Percentiles rank a stretch among this genome's conserved stretches.
Evolutionary conservation across 2,113 vertebrate species (phyloP).

Genomic region (Petroica traversi): DNA sequence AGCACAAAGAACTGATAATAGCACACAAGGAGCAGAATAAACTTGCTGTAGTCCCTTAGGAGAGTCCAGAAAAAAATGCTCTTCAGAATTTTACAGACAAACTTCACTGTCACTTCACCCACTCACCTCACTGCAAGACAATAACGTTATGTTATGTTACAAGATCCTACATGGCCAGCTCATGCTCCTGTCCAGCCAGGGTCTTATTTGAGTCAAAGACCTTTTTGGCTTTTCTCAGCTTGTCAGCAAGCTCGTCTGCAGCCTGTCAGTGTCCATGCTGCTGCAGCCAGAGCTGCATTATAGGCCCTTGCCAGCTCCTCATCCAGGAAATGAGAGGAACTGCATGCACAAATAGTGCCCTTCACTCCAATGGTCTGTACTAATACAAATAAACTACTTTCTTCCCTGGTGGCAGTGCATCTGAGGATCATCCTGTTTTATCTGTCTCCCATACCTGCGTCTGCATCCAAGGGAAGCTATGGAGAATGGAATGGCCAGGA

Average conservation of each 20-base stretch:
- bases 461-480: not conserved
- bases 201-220: not conserved
- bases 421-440: not conserved
- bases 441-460: not conserved
- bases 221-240: not conserved
- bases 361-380: not conserved
- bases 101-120: not conserved
- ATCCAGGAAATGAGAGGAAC: not conserved
- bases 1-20: not conserved
- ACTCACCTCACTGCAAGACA: not conserved
- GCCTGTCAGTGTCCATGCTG: not conserved
- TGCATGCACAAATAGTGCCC: not conserved
- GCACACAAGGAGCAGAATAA: not conserved
- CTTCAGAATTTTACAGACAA: not conserved
- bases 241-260: not conserved
- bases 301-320: not conserved
- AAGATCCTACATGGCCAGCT: not conserved
- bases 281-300: not conserved
- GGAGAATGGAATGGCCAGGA: rapidly evolving
- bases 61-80: not conserved
- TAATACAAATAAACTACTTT: not conserved
- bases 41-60: not conserved
- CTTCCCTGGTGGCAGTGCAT: not conserved
- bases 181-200: not conserved
- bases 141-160: not conserved